Evolutionary conservation across 2,888 invertebrate genomes (phyloP).

Genomic region (Criorhina ranunculi): DNA sequence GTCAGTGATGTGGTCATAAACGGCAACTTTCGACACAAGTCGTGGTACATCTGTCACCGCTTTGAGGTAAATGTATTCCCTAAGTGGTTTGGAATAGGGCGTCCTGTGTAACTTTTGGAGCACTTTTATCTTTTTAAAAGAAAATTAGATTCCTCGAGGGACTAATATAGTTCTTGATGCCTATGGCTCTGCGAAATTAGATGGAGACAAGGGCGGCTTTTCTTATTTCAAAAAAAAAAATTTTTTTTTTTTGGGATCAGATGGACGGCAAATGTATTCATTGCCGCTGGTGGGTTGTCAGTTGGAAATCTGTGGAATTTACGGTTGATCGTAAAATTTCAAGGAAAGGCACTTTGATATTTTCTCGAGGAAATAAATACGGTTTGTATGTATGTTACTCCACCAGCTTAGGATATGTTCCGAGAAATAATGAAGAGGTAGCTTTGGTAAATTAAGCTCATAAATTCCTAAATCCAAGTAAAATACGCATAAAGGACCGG

Average conservation of each 20-base stretch:
- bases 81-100: slow-evolving; percentile 41
- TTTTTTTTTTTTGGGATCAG: slow-evolving; percentile 2
- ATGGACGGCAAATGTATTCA: slow-evolving; percentile 2
- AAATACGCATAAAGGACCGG: neutral
- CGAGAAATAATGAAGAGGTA: neutral
- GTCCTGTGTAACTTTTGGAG: slow-evolving; percentile 6
- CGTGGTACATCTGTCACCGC: slow-evolving; percentile 50
- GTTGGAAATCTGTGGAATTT: slow-evolving; percentile 26
- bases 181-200: neutral
- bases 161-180: neutral
- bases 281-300: slow-evolving; percentile 1
- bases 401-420: neutral
- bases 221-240: slow-evolving; percentile 3
- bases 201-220: neutral
- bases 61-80: slow-evolving; percentile 15
- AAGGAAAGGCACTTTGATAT: slow-evolving; percentile 14
- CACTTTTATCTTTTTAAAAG: slow-evolving; percentile 20
- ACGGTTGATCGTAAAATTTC: slow-evolving; percentile 30
- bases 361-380: neutral
- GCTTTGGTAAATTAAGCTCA: slow-evolving; percentile 14
- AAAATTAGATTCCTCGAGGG: slow-evolving; percentile 3
- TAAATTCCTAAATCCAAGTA: slow-evolving; percentile 4
- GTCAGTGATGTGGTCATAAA: slow-evolving; percentile 29
- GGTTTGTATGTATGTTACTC: neutral
- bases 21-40: slow-evolving; percentile 29